These are phyloP conservation scores for Muricea muricata DNA, from an alignment of 92 coral and sea anemone species.

Conservation along the genomic window DNA sequence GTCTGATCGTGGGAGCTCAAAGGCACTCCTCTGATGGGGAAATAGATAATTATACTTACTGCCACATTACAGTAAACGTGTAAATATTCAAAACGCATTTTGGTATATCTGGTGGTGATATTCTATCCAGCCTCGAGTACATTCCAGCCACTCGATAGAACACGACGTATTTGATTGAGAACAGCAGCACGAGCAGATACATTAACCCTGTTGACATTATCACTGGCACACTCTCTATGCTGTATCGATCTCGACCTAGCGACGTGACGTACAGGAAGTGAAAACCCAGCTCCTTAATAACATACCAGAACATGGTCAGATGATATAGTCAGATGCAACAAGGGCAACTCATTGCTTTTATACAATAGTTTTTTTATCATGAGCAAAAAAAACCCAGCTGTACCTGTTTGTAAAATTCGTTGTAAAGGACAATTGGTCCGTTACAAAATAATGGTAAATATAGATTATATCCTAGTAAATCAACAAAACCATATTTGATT, in stretches of 20 bases:
- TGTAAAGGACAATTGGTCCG: constrained; percentile 87
- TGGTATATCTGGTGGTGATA: constrained; percentile 81
- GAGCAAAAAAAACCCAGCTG: too few species aligned
- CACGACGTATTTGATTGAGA: constrained; percentile 88
- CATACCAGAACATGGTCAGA: constrained; percentile 82
- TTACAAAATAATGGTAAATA: constrained; percentile 91
- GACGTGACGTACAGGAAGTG: constrained; percentile 93
- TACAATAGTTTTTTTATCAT: too few species aligned
- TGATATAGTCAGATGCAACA: too few species aligned
- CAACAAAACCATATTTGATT: constrained; percentile 69
- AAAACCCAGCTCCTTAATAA: constrained; percentile 78
- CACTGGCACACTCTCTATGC: constrained; percentile 62
- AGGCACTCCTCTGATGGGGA: too few species aligned
- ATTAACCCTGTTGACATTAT: constrained; percentile 79
- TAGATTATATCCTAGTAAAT: constrained; percentile 81
- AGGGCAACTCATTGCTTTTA: too few species aligned
- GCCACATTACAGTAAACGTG: constrained; percentile 93
- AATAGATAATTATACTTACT: constrained; percentile 56
- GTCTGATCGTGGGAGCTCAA: too few species aligned
- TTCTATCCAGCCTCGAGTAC: constrained; percentile 77
- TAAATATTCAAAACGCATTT: constrained; percentile 87
- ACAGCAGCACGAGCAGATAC: constrained; percentile 77
- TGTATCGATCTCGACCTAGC: constrained; percentile 67
- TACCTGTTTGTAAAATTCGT: constrained; percentile 81
- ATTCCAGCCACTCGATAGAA: constrained; percentile 82